Evolutionary conservation across 2,797 vertebrate species (phyloP), one percentile per base, ranked within the genome.

Genomic region (Pangasius larnaudii): DNA sequence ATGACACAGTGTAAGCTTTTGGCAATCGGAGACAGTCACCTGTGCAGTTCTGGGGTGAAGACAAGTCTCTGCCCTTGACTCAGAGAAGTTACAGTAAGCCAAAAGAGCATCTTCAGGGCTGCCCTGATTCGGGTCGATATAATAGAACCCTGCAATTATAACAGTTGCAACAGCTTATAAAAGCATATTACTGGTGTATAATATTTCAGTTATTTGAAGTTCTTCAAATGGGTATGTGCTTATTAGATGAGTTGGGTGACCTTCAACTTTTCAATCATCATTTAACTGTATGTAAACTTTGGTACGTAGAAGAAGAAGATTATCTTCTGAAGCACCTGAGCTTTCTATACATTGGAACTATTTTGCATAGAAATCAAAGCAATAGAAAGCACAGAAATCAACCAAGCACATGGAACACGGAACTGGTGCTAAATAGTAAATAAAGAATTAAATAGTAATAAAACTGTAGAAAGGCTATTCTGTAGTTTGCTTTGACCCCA

Each of bases 91-190:
- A 93, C 98, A 98, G 94, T 96, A 96, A n/a, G 95, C 97, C 89
- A 97, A 88, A 90, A 98, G 93, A 0, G 97, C 95, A 0, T 98
- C 98, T 5, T 82, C 93, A 0, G 96, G 86, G 89, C 97, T 98
- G 90, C 98, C 98, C 90, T 98, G 98, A 94, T 98, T 98, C 84
- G 98, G 98, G 92, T 98, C 98, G 1, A 98, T 96, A 94, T 98
- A 97, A 92, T 97, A 98, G 89, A 96, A 96, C 65, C 97, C 98
- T 98, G 92, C 75, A 93, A 89, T 91, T 59, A 91, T 67, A 83
- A 71, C 13, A 74, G 51, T 39, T 2, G 87, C 51, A 51, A 85
- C 3, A 77, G 77, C 33, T 69, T 6, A 22, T 2, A 39, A 36
- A 78, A 46, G 33, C 46, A 51, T 10, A 59, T 87, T 65, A 65